These are phyloP conservation scores for Nymphalis polychloros DNA, from an alignment of 2,888 invertebrate species.

Conservation along the genomic window DNA sequence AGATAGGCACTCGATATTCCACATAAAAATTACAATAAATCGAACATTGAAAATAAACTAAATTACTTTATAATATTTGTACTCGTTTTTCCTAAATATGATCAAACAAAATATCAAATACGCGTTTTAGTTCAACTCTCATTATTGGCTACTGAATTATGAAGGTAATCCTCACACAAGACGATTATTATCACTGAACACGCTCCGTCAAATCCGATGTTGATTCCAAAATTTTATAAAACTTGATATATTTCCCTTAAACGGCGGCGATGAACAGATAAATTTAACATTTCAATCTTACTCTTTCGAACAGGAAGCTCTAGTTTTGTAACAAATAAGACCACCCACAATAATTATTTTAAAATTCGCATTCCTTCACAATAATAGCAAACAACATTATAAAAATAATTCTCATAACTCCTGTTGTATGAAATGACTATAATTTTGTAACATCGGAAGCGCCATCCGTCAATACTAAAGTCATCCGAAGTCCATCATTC, in stretches of 20 bases:
- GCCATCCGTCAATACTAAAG: constrained; percentile 60
- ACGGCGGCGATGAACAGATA: constrained; percentile 68
- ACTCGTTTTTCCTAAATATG: not conserved
- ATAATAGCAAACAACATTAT: constrained; percentile 38
- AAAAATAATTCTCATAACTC: constrained; percentile 33
- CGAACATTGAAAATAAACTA: no score
- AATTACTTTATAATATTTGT: not conserved
- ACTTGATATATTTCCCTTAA: constrained; percentile 71
- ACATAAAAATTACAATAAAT: no score
- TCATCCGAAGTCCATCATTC: constrained; percentile 77
- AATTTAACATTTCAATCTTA: constrained; percentile 33
- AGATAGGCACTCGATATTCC: no score
- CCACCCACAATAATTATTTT: constrained; percentile 34
- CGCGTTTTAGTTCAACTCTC: not conserved
- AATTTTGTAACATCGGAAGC: constrained; percentile 59
- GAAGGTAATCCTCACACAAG: constrained; percentile 60
- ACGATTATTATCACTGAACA: constrained; percentile 74
- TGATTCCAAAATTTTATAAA: constrained; percentile 59
- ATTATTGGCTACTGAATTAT: constrained; percentile 50
- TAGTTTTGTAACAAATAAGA: constrained; percentile 39
- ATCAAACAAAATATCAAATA: not conserved
- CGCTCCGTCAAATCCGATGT: constrained; percentile 69
- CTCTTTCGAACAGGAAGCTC: constrained; percentile 33
- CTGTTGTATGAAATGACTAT: constrained; percentile 38
- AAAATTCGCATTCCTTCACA: constrained; percentile 21